phyloP scores from a whole-genome alignment of 2,888 invertebrate species.

The Gymnoscelis rufifasciata region DNA sequence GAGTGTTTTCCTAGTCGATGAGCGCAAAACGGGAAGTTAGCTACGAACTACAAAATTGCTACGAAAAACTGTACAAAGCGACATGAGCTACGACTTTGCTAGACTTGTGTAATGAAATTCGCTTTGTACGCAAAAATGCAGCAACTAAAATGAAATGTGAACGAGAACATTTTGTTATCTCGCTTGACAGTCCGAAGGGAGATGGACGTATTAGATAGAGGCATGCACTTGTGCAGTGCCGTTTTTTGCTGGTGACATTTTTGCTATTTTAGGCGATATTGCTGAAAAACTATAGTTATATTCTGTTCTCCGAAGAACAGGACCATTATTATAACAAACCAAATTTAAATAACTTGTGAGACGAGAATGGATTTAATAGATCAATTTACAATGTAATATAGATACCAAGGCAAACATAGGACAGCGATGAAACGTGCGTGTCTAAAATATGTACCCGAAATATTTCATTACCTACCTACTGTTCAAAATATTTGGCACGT shows the following conservation, averaged over 20 bases:
- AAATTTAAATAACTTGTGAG: too few species aligned
- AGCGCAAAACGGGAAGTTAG: constrained; percentile 20
- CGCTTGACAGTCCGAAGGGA: constrained; percentile 14
- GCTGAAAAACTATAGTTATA: too few species aligned
- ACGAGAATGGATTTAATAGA: too few species aligned
- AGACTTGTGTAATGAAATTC: constrained; percentile 28
- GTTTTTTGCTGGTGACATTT: constrained; percentile 2
- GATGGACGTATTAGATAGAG: constrained; percentile 6
- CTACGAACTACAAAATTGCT: constrained; percentile 16
- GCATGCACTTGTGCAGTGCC: not conserved
- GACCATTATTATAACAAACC: too few species aligned
- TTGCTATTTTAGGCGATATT: too few species aligned
- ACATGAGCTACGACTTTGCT: constrained; percentile 29
- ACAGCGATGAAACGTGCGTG: too few species aligned
- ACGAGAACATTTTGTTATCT: constrained; percentile 19
- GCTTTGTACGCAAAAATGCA: constrained; percentile 22
- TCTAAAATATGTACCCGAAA: too few species aligned
- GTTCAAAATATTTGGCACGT: too few species aligned
- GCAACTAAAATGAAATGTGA: constrained; percentile 13
- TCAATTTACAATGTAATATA: too few species aligned
- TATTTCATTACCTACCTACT: too few species aligned
- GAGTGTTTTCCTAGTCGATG: constrained; percentile 14
- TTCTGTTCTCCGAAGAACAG: too few species aligned
- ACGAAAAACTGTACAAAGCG: constrained; percentile 1
- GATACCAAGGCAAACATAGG: too few species aligned